Evolutionary conservation across 2,888 invertebrate genomes (phyloP).

Genomic region (Heteropelma amictum): DNA sequence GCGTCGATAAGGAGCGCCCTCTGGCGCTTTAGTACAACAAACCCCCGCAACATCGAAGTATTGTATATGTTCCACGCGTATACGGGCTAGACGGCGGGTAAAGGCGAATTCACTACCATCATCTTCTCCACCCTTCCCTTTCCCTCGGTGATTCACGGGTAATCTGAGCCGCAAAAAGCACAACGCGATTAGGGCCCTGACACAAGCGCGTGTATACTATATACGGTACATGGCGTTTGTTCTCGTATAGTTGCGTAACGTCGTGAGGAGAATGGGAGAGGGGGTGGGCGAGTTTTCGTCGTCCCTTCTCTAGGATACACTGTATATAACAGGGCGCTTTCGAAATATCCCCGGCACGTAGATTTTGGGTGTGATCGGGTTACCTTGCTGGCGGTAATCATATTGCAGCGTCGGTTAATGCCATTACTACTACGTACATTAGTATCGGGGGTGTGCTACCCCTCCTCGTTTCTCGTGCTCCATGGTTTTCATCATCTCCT

Average conservation of each 20-base stretch:
- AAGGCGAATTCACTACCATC: constrained; percentile 24
- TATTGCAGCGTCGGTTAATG: constrained; percentile 77
- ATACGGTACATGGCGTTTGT: constrained; percentile 22
- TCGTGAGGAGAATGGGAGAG: background rate
- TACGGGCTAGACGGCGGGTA: constrained; percentile 21
- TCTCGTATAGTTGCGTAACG: constrained; percentile 45
- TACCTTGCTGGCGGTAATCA: constrained; percentile 77
- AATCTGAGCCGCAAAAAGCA: constrained; percentile 77
- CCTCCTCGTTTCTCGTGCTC: constrained; percentile 51
- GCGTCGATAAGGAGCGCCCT: constrained; percentile 73
- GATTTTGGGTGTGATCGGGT: constrained; percentile 76
- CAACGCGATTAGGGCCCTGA: constrained; percentile 73
- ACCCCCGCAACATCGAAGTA: background rate
- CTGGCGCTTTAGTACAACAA: constrained; percentile 42
- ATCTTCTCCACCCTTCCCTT: background rate
- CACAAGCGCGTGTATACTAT: constrained; percentile 40
- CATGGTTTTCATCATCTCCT: constrained; percentile 65
- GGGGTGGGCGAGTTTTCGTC: constrained; percentile 24
- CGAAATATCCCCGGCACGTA: constrained; percentile 64
- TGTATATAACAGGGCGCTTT: constrained; percentile 34
- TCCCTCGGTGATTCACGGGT: constrained; percentile 75
- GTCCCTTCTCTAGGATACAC: constrained; percentile 44
- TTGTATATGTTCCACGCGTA: background rate
- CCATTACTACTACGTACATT: constrained; percentile 73
- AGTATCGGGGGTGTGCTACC: constrained; percentile 62